phyloP scores from a whole-genome alignment of 2,113 vertebrate species.

The Ammodramus savannarum region DNA sequence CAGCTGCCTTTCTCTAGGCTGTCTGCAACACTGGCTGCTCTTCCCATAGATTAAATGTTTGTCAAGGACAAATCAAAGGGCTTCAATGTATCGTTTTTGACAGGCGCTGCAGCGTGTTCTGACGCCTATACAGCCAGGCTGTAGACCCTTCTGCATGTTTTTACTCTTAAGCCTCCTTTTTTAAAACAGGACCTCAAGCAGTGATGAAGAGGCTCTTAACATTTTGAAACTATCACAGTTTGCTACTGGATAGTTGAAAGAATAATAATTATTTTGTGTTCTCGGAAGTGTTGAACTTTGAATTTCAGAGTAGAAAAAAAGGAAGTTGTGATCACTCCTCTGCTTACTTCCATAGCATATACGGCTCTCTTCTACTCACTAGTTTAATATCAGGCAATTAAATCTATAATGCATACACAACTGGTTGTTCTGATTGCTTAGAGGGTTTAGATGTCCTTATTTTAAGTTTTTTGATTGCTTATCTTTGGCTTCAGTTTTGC shows the following conservation, averaged over 20 bases:
- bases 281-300: not conserved
- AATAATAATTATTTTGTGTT: not conserved
- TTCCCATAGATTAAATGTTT: not conserved
- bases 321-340: not conserved
- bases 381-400: not conserved
- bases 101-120: not conserved
- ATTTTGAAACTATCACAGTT: not conserved
- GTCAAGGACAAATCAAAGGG: not conserved
- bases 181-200: not conserved
- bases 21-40: rapidly evolving
- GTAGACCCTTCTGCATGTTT: not conserved
- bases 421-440: not conserved
- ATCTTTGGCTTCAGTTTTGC: not conserved
- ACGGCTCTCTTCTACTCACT: not conserved
- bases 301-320: not conserved
- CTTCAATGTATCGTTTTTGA: not conserved
- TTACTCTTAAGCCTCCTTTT: not conserved
- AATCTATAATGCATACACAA: rapidly evolving
- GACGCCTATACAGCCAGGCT: not conserved
- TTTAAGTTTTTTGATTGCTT: not conserved
- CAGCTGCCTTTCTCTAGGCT: not conserved
- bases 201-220: not conserved
- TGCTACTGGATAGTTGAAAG: not conserved
- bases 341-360: not conserved
- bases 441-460: not conserved